Base-by-base conservation (phyloP, 2,797 vertebrate genomes). In the Rhyacichthys aspro region DNA sequence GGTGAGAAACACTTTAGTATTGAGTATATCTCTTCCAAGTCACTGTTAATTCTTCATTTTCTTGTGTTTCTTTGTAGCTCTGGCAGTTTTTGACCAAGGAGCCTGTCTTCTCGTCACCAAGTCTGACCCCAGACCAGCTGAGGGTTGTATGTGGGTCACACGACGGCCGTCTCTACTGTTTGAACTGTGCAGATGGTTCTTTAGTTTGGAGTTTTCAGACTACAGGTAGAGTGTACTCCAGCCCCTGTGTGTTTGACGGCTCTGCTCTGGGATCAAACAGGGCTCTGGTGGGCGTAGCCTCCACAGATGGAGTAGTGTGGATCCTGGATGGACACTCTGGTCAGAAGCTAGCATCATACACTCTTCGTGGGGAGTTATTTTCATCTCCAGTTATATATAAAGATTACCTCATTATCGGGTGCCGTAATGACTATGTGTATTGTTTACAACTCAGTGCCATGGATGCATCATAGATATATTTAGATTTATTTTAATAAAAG, bases 81-180 rank as follows among this genome's bases (percentile, higher is more conserved):
- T 98, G 98, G 98, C 86, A 93, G 43, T 95, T 95, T 70, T 43
- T 81, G 52, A 94, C 96, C 1, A 70, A 83, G 14, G 97, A 93
- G 8, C 94, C 98, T 0, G 90, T 99, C 67, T 99, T 99, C 91
- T 98, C 97, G 11, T 97, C 96, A 1, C 95, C 95, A 0, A 96
- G 95, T 60, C 47, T 94, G 65, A 89, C 89, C 10, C 63, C 76
- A 33, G 88, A 91, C 76, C 73, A 53, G 63, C 66, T 70, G 55
- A 80, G 37, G 49, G 70, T 96, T 60, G 88, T 94, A 81, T 98
- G 96, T 79, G 97, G 97, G 43, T 99, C 96, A 65, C 96, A 99
- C 0, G 97, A 99, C 32, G 69, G 86, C 46, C 85, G 73, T 61
- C 84, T 97, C 75, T 98, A 99, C 89, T 96, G 95, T 59, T 88